Conservation (phyloP, 2,888 invertebrate species). For the Beris chalybata region DNA sequence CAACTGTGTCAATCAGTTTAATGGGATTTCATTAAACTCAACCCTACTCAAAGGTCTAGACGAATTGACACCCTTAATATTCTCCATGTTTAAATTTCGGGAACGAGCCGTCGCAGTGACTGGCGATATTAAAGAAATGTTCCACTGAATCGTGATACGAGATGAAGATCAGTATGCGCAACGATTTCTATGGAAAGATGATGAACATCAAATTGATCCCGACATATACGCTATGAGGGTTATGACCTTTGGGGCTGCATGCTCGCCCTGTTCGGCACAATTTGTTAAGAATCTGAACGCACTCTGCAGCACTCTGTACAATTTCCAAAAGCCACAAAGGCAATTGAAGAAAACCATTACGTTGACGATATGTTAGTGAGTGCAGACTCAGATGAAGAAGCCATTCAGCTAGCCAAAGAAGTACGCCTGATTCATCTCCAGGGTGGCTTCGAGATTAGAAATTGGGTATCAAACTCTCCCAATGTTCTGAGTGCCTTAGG, state of each 20-base stretch:
- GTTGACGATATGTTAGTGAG: slow-evolving; percentile 46
- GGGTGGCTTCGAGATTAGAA: slow-evolving; percentile 38
- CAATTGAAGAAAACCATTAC: slow-evolving; percentile 44
- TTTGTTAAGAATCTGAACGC: slow-evolving; percentile 40
- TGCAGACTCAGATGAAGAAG: slow-evolving; percentile 40
- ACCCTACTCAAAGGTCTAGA: slow-evolving; percentile 47
- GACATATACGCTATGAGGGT: slow-evolving; percentile 39
- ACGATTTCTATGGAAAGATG: slow-evolving; percentile 44
- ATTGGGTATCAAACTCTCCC: slow-evolving; percentile 43
- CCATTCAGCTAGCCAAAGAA: slow-evolving; percentile 37
- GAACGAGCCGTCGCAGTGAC: slow-evolving; percentile 46
- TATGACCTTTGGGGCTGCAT: slow-evolving; percentile 41
- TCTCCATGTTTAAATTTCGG: slow-evolving; percentile 50
- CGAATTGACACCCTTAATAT: slow-evolving; percentile 45
- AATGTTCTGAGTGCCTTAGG: neutral
- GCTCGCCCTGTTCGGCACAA: slow-evolving; percentile 37
- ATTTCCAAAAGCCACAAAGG: slow-evolving; percentile 41
- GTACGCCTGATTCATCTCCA: slow-evolving; percentile 34
- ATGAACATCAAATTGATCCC: slow-evolving; percentile 18
- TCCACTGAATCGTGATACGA: slow-evolving; percentile 41
- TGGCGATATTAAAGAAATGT: slow-evolving; percentile 46
- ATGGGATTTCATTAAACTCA: slow-evolving; percentile 45
- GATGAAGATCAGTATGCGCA: slow-evolving; percentile 44
- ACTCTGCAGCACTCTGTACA: slow-evolving; percentile 28
- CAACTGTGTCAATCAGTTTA: no score